These are phyloP conservation scores for Notodonta ziczac DNA, from an alignment of 2,888 invertebrate genomes.

Conservation along the genomic window DNA sequence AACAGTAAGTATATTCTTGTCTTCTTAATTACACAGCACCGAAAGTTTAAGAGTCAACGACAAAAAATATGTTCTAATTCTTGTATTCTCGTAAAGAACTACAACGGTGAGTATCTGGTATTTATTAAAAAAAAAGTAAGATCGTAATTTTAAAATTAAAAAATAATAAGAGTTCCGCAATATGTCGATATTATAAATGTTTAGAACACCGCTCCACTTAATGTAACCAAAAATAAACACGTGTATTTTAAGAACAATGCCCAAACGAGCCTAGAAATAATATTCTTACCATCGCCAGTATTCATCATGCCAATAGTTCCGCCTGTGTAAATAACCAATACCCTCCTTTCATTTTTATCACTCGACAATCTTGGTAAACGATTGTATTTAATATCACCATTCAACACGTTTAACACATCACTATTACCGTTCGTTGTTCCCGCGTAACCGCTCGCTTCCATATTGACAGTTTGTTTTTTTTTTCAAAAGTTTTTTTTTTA, in stretches of 20 bases:
- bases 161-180: no score
- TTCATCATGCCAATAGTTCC: slow-evolving; percentile 98
- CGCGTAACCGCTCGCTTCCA: background rate
- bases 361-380: background rate
- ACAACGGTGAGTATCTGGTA: no score
- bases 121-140: no score
- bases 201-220: no score
- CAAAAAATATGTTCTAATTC: no score
- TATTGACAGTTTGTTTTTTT: background rate
- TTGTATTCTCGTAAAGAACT: no score
- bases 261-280: background rate
- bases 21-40: no score
- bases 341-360: slow-evolving; percentile 73
- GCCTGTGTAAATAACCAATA: slow-evolving; percentile 96
- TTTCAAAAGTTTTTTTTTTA: background rate
- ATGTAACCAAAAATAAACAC: no score
- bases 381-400: background rate
- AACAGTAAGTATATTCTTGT: no score
- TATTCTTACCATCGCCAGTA: slow-evolving; percentile 87
- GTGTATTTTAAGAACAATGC: background rate
- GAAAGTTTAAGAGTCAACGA: no score
- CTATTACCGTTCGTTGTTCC: background rate
- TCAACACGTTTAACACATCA: background rate
- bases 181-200: no score
- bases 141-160: no score